Conservation (phyloP, 2,888 invertebrate genomes). For the Lacanobia wlatinum region DNA sequence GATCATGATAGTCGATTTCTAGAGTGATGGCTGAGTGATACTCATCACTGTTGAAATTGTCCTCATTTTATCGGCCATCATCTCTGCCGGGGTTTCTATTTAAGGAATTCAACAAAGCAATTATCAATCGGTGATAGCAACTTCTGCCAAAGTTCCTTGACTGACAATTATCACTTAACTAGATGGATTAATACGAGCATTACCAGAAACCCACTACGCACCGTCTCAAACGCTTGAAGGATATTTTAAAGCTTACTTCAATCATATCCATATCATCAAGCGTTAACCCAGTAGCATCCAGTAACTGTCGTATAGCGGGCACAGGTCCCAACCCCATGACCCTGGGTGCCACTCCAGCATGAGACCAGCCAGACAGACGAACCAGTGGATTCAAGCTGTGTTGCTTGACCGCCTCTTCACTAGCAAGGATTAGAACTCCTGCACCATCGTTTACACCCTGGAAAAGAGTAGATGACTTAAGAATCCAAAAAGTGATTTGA, state of each 20-base stretch:
- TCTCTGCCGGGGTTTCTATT: too few relatives aligned
- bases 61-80: too few relatives aligned
- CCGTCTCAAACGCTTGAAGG: too few relatives aligned
- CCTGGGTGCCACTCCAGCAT: conserved; percentile 97
- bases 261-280: conserved; percentile 97
- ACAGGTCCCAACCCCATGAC: conserved; percentile 99
- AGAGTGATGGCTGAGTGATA: too few relatives aligned
- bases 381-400: conserved; percentile 95
- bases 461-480: not conserved
- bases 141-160: too few relatives aligned
- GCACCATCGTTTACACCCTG: conserved; percentile 99
- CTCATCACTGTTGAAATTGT: too few relatives aligned
- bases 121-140: too few relatives aligned
- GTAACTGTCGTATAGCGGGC: conserved; percentile 96
- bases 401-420: conserved; percentile 95
- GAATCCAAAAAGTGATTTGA: not conserved
- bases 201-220: too few relatives aligned
- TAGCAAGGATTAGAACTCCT: conserved; percentile 96
- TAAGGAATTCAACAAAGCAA: too few relatives aligned
- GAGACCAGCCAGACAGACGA: conserved; percentile 95
- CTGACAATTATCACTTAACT: too few relatives aligned
- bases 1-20: too few relatives aligned
- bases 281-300: conserved; percentile 93
- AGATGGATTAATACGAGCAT: too few relatives aligned
- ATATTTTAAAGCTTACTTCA: conserved; percentile 91